Evolutionary conservation across 1,140 invertebrate species (phyloP).

Genomic region (Drosophila truncata): DNA sequence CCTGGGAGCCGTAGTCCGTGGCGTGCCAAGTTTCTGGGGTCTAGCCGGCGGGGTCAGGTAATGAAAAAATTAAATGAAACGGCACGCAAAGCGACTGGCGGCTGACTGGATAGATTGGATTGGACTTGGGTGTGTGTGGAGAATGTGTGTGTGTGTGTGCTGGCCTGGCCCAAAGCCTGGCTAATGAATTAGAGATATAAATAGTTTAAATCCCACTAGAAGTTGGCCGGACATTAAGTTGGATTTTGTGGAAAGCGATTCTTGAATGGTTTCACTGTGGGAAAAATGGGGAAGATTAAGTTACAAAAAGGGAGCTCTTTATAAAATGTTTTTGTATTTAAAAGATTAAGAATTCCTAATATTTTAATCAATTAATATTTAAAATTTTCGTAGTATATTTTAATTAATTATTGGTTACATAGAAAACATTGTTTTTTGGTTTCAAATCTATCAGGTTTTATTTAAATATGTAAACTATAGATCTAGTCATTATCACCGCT

Average conservation of each 20-base stretch:
- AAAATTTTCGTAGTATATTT: background rate
- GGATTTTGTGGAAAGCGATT: constrained; percentile 3
- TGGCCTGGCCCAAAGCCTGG: constrained; percentile 5
- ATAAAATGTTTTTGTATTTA: background rate
- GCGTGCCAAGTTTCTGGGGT: constrained; percentile 63
- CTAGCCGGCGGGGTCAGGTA: constrained; percentile 41
- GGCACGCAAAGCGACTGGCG: constrained; percentile 58
- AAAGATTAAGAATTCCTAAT: background rate
- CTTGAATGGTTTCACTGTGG: background rate
- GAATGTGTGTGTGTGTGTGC: background rate
- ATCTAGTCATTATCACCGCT: too few species aligned
- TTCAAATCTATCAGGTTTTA: too few species aligned
- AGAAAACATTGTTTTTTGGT: too few species aligned
- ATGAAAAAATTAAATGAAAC: constrained; percentile 77
- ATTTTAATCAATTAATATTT: background rate
- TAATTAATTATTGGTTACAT: too few species aligned
- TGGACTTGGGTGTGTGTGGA: background rate
- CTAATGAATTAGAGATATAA: constrained; percentile 55
- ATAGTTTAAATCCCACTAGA: constrained; percentile 20
- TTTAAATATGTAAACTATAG: too few species aligned
- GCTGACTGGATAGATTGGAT: background rate
- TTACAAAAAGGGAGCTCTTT: background rate
- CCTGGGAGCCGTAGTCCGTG: constrained; percentile 27
- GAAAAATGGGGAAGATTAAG: background rate
- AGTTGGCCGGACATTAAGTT: background rate